These are phyloP conservation scores for Hydrocynus forskahlii DNA, from an alignment of 2,797 vertebrate genomes.

Conservation along the genomic window DNA sequence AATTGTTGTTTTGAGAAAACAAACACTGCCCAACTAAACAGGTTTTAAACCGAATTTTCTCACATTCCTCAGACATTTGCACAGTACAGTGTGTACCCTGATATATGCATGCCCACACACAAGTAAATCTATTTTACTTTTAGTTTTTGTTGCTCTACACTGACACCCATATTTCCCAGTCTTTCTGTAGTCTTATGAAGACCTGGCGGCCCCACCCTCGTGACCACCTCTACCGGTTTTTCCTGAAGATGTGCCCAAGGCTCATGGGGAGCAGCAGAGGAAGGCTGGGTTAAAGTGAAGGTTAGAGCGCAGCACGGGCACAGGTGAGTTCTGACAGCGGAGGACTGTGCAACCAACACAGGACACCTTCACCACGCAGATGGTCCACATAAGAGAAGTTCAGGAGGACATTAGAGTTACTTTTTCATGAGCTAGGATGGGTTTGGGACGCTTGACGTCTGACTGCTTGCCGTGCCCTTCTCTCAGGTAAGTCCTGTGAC, in stretches of 20 bases:
- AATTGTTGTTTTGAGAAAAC: too few relatives aligned
- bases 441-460: constrained; percentile 60
- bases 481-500: constrained; percentile 52
- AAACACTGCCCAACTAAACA: too few relatives aligned
- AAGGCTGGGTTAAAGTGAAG: constrained; percentile 55
- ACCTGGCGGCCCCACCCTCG: constrained; percentile 59
- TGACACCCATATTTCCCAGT: constrained; percentile 44
- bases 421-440: neutral
- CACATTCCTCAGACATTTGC: too few relatives aligned
- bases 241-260: constrained; percentile 78
- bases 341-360: neutral
- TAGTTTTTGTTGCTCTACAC: neutral
- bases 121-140: neutral
- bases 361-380: neutral
- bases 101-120: too few relatives aligned
- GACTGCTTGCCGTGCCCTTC: constrained; percentile 7
- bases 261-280: constrained; percentile 46
- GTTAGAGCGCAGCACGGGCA: constrained; percentile 25
- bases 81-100: too few relatives aligned
- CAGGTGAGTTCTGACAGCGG: constrained; percentile 33
- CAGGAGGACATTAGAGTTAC: neutral
- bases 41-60: too few relatives aligned
- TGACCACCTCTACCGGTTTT: constrained; percentile 81
- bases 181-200: constrained; percentile 43
- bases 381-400: neutral